Conservation (phyloP, 2,888 invertebrate genomes). For the Smittia aterrima region DNA sequence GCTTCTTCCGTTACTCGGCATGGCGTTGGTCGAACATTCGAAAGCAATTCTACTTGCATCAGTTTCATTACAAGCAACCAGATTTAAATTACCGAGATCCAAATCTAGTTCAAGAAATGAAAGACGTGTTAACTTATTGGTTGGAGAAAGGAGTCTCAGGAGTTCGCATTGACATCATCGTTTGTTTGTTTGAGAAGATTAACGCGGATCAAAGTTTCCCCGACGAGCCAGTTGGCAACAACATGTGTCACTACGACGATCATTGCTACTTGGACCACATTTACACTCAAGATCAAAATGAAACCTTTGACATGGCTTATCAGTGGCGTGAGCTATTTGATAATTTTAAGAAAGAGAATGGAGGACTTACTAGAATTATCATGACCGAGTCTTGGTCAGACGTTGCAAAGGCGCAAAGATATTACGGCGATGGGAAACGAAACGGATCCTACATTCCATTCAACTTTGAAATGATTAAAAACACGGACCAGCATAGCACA, state of each 20-base stretch:
- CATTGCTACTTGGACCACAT: conserved; percentile 58
- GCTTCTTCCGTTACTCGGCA: conserved; percentile 62
- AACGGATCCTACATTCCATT: conserved; percentile 64
- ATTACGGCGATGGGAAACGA: conserved; percentile 58
- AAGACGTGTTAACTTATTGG: conserved; percentile 67
- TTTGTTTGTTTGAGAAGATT: conserved; percentile 56
- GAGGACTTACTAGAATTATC: conserved; percentile 56
- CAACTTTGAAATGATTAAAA: conserved; percentile 63
- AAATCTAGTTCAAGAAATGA: conserved; percentile 56
- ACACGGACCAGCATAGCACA: conserved; percentile 54
- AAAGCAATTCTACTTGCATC: conserved; percentile 63
- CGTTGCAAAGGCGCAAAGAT: conserved; percentile 59
- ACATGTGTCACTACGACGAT: conserved; percentile 54
- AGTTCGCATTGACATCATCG: conserved; percentile 59
- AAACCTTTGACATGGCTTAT: conserved; percentile 59
- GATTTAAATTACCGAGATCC: conserved; percentile 64
- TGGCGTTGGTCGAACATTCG: conserved; percentile 62
- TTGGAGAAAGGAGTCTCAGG: conserved; percentile 62
- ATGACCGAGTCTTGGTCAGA: conserved; percentile 64
- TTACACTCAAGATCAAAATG: conserved; percentile 61
- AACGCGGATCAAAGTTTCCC: conserved; percentile 53
- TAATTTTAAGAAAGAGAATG: conserved; percentile 50
- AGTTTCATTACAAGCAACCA: conserved; percentile 62
- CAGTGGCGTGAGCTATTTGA: conserved; percentile 60
- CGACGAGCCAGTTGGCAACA: conserved; percentile 56